Evolutionary conservation across 2,797 vertebrate genomes (phyloP).

Genomic region (Chaunax sp.): DNA sequence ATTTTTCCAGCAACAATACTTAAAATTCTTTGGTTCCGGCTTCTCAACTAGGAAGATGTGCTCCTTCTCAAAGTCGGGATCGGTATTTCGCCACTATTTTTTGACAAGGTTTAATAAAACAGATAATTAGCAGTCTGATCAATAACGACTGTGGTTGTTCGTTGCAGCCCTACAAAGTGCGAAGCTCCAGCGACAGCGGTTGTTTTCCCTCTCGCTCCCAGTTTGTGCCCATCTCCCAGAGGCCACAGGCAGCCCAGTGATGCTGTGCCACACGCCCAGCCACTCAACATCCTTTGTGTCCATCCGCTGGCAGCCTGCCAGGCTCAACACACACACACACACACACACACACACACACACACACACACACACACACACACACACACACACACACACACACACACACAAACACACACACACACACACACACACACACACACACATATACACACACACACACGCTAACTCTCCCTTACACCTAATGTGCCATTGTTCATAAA

Average conservation of each 20-base stretch:
- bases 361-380: constrained; percentile 39
- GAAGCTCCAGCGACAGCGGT: neutral
- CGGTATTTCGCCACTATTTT: too few relatives aligned
- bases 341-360: constrained; percentile 31
- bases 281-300: constrained; percentile 78
- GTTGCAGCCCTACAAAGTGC: too few relatives aligned
- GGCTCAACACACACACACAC: constrained; percentile 27
- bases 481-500: constrained; percentile 62
- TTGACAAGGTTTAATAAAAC: too few relatives aligned
- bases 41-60: too few relatives aligned
- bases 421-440: constrained; percentile 30
- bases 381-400: constrained; percentile 27
- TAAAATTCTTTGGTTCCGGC: too few relatives aligned
- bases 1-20: neutral
- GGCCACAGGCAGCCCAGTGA: constrained; percentile 67
- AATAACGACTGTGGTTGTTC: neutral
- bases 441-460: constrained; percentile 39
- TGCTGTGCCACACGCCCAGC: constrained; percentile 77
- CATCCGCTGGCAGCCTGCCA: constrained; percentile 72
- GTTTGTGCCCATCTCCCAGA: constrained; percentile 64
- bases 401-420: constrained; percentile 36
- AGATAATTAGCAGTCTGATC: neutral
- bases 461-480: constrained; percentile 21
- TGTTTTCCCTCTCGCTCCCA: constrained; percentile 33
- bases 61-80: too few relatives aligned